Evolutionary conservation across 2,113 vertebrate genomes (phyloP), one percentile per base, ranked within the genome.

Genomic region (Alouatta palliata): DNA sequence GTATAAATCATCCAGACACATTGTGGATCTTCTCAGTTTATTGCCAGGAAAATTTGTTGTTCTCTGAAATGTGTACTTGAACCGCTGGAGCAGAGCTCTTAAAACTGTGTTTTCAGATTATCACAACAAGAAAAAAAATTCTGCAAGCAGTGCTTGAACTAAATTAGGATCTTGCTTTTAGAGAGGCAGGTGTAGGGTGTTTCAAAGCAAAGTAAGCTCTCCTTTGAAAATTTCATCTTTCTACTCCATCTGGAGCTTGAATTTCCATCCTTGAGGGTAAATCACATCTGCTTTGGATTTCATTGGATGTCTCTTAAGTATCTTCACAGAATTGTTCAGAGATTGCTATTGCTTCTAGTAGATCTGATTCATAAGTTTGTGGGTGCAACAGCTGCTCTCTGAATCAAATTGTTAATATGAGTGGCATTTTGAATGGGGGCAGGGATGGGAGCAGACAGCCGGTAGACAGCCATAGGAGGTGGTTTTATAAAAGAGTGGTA

Each of bases 211-310:
- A 43, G 84, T 27, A 91, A 61, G 58, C 47, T 35, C 82, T 87
- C 14, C 82, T 94, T 7, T 0, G 56, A 89, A 35, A 79, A 71
- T 56, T 64, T 73, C 70, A 6, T 68, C 56, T 35, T 49, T 17
- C 47, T 35, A 25, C 75, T 82, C 23, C 70, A 73, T 80, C 68
- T 80, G 95, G 10, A 23, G 68, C 79, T 37, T 35, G 71, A 87
- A 77, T 43, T 8, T 27, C 87, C 35, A 4, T 92, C 32, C n/a
- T 88, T 6, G 77, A 25, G 47, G 25, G 70, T 47, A 20, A n/a
- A 68, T 52, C 84, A n/a, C 87, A 58, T 35, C 94, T 95, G 70
- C 61, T 83, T 87, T 79, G 37, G 94, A 30, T 90, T 90, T 96
- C 87, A 23, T 2, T 30, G 93, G n/a, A 17, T 2, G 70, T 1